Evolutionary conservation across 2,113 vertebrate species (phyloP).

Genomic region (Rhodinocichla rosea): DNA sequence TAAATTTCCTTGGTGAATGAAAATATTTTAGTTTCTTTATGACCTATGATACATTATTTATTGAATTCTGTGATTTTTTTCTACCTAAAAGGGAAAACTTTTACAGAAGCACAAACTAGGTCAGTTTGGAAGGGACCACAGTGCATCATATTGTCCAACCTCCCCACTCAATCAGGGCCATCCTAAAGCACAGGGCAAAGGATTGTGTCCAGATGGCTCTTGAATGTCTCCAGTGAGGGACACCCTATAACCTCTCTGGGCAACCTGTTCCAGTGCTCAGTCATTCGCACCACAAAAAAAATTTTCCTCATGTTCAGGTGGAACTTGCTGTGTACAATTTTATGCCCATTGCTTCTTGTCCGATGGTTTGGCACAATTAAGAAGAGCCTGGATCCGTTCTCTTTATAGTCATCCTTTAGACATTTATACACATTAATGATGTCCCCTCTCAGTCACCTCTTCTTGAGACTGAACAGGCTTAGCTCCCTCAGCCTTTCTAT

Average conservation of each 20-base stretch:
- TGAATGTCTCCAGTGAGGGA: background rate
- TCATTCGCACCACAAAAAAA: background rate
- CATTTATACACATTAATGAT: background rate
- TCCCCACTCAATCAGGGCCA: fast-evolving
- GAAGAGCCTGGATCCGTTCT: background rate
- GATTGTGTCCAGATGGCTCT: background rate
- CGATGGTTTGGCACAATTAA: background rate
- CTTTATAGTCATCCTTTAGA: too few relatives aligned
- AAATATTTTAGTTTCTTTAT: background rate
- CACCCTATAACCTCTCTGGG: too few relatives aligned
- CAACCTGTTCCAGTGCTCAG: background rate
- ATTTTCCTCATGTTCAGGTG: background rate
- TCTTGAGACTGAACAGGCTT: background rate
- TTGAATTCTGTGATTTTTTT: background rate
- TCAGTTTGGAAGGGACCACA: background rate
- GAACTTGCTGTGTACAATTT: background rate
- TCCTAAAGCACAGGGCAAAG: background rate
- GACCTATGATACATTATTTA: background rate
- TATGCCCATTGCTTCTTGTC: background rate
- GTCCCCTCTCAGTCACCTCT: background rate
- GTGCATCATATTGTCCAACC: background rate
- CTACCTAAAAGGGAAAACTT: background rate
- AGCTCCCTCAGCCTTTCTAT: background rate
- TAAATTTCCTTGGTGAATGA: background rate
- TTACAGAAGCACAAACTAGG: background rate